These are phyloP conservation scores for Drosophila murphyi DNA, from an alignment of 1,140 invertebrate species.

Conservation along the genomic window DNA sequence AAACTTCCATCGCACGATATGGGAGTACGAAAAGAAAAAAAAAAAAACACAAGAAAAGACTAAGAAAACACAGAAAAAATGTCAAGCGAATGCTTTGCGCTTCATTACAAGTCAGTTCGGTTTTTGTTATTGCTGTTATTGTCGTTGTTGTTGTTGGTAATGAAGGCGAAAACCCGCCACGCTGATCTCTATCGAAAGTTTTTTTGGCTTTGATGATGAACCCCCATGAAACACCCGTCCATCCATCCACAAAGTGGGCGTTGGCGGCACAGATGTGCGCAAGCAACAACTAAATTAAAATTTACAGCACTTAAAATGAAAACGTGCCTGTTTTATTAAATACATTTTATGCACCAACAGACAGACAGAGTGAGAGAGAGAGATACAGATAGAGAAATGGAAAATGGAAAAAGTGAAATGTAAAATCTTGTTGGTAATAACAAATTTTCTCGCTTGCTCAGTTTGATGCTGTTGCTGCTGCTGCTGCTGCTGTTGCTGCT, in stretches of 20 bases:
- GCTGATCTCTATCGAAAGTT: conserved; percentile 79
- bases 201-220: conserved; percentile 69
- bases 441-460: conserved; percentile 61
- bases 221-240: conserved; percentile 17
- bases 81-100: conserved; percentile 65
- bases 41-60: conserved; percentile 31
- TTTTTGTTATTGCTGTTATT: conserved; percentile 13
- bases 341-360: conserved; percentile 63
- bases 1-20: conserved; percentile 61
- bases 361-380: conserved; percentile 4
- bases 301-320: conserved; percentile 82
- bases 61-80: conserved; percentile 45
- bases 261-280: conserved; percentile 60
- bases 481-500: background rate
- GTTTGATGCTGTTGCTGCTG: conserved; percentile 27
- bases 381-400: conserved; percentile 6
- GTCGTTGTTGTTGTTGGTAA: conserved; percentile 53
- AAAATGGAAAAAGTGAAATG: conserved; percentile 60
- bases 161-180: conserved; percentile 61
- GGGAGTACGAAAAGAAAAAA: conserved; percentile 27
- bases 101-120: conserved; percentile 76
- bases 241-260: conserved; percentile 5
- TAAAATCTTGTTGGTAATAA: conserved; percentile 74
- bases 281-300: conserved; percentile 82
- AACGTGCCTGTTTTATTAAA: conserved; percentile 82